Evolutionary conservation across 2,888 invertebrate genomes (phyloP).

Genomic region (Lasiommata megera): DNA sequence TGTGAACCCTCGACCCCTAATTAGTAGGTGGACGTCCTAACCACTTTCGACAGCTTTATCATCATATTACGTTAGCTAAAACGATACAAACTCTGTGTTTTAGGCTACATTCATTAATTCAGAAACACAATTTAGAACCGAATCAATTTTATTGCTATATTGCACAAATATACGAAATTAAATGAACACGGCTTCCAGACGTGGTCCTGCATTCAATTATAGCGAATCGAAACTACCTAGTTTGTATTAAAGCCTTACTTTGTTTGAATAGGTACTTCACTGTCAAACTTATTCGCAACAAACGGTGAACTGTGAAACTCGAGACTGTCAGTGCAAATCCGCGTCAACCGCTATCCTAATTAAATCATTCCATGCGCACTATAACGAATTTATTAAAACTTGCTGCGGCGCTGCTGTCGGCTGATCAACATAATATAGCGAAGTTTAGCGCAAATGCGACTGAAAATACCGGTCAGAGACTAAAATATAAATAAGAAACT

Average conservation of each 20-base stretch:
- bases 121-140: too few species aligned
- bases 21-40: too few species aligned
- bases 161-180: slow-evolving; percentile 17
- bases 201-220: slow-evolving; percentile 61
- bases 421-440: background rate
- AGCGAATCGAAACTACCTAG: slow-evolving; percentile 44
- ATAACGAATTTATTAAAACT: slow-evolving; percentile 25
- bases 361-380: slow-evolving; percentile 20
- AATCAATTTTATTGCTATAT: too few species aligned
- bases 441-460: too few species aligned
- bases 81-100: too few species aligned
- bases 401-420: background rate
- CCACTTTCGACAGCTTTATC: too few species aligned
- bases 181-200: slow-evolving; percentile 37
- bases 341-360: slow-evolving; percentile 25
- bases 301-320: slow-evolving; percentile 70
- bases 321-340: slow-evolving; percentile 26
- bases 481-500: too few species aligned
- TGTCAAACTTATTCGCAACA: slow-evolving; percentile 71
- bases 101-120: too few species aligned
- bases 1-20: too few species aligned
- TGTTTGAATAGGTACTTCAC: slow-evolving; percentile 70
- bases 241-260: slow-evolving; percentile 38
- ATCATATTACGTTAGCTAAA: too few species aligned
- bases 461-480: too few species aligned